Evolutionary conservation across 2,113 vertebrate species (phyloP).

Genomic region (Dicentrarchus labrax): DNA sequence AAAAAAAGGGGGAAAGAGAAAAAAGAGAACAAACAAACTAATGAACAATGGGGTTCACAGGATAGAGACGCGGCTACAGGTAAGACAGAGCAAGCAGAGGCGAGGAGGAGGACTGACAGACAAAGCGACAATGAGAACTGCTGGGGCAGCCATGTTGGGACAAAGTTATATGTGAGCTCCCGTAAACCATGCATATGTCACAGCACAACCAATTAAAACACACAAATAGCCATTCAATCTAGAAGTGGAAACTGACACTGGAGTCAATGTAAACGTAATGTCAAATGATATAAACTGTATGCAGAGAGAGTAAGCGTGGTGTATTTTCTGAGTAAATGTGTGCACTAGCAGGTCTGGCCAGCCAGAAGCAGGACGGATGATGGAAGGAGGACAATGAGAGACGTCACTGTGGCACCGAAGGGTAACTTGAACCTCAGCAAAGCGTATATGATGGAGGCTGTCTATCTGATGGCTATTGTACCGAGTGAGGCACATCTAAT

Average conservation of each 20-base stretch:
- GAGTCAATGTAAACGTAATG: too few relatives aligned
- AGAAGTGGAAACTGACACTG: background rate
- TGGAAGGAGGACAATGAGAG: constrained; percentile 8
- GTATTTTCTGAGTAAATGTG: background rate
- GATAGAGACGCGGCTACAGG: constrained; percentile 75
- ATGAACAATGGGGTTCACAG: constrained; percentile 90
- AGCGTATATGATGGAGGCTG: constrained; percentile 10
- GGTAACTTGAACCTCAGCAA: background rate
- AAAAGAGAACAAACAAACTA: constrained; percentile 90
- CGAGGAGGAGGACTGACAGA: constrained; percentile 30
- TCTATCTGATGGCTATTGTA: background rate
- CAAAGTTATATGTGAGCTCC: background rate
- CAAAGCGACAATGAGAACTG: constrained; percentile 32
- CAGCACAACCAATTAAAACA: constrained; percentile 1
- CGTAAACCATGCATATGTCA: constrained; percentile 39
- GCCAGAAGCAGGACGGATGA: constrained; percentile 29
- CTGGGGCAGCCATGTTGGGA: constrained; percentile 28
- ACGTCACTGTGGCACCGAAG: background rate
- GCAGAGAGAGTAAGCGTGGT: background rate
- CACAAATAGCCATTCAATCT: background rate
- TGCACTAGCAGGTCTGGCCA: background rate
- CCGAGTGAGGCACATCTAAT: constrained; percentile 3
- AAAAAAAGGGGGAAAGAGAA: constrained; percentile 77
- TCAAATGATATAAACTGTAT: background rate
- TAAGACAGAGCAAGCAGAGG: constrained; percentile 75